Base-by-base conservation (phyloP, 2,888 invertebrate genomes). In the Eurois occulta region DNA sequence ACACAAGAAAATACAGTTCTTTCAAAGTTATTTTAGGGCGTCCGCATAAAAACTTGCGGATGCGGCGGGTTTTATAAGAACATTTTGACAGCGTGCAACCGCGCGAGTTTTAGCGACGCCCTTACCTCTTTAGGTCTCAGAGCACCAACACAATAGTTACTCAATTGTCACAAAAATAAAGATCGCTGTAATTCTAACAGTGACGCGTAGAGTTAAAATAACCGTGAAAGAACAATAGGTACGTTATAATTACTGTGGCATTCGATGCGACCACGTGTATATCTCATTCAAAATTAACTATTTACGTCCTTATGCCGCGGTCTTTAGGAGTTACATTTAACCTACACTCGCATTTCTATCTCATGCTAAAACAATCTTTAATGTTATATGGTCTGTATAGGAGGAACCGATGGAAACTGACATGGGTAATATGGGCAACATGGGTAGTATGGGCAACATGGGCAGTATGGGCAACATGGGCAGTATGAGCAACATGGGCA, bases 341-440 rank as follows among this genome's bases (percentile, higher is more conserved):
- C 18, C 32, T 28, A 38, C 28, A 52, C 28, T 24, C 28, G 1
- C 21, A 69, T 69, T 46, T 35, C 5, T 35, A 43, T 28, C 11
- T 38, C 11, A 46, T 60, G 10, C 28, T 46, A 38, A 55, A 58
- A 16, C 8, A 38, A 48, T 69, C 0, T 35, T 43, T 68, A 46
- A 3, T 73, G 11, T 21, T 62, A 32, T 64, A 35, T 66, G 52
- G 4, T 72, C 21, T 74, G 21, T 75, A 18, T 60, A 96, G 96
- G 96, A 96, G 93, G 96, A 96, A 88, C 96, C 96, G 0, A 92
- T 96, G 11, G 96, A 96, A 69, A 92, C 93, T 0, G 95, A 96
- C 52, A 91, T 96, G 93, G 62, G 73, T 2, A 52, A 32, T 41
- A 32, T 72, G 71, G 18, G 52, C 10, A 48, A 71, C 48, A 71